Conservation (phyloP, 2,113 vertebrate genomes). For the Scomber scombrus region DNA sequence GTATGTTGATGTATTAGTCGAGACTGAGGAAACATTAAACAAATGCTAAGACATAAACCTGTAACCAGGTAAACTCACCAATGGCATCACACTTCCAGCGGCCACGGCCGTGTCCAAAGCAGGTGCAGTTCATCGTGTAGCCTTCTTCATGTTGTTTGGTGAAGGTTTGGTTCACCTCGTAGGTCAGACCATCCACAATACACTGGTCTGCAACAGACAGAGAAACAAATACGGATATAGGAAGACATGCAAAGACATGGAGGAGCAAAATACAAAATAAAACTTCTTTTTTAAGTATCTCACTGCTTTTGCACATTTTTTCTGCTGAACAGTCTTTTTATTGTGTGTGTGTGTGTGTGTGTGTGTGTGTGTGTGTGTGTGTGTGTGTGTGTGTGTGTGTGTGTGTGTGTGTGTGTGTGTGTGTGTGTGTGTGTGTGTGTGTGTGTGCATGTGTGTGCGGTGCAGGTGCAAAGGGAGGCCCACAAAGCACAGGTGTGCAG, state of each 20-base stretch:
- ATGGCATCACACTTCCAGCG: slow-evolving; percentile 97
- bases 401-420: not conserved
- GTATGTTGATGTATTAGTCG: too few relatives aligned
- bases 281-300: not conserved
- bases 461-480: slow-evolving; percentile 41
- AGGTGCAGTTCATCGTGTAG: slow-evolving; percentile 97
- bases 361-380: not conserved
- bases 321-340: not conserved
- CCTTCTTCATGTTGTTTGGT: slow-evolving; percentile 94
- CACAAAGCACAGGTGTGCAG: slow-evolving; percentile 55
- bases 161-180: slow-evolving; percentile 96
- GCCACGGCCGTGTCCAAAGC: slow-evolving; percentile 95
- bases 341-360: not conserved
- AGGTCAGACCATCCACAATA: slow-evolving; percentile 92
- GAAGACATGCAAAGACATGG: not conserved
- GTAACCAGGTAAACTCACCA: slow-evolving; percentile 85
- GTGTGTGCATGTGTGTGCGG: not conserved
- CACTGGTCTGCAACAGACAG: slow-evolving; percentile 90
- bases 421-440: not conserved
- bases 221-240: not conserved
- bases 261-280: not conserved
- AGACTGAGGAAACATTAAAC: too few relatives aligned
- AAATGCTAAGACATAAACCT: not conserved
- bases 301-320: slow-evolving; percentile 11
- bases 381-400: too few relatives aligned